Percentiles rank a stretch among this genome's conserved stretches.
phyloP scores from a whole-genome alignment of 2,888 invertebrate species.

The Xestia ashworthii region DNA sequence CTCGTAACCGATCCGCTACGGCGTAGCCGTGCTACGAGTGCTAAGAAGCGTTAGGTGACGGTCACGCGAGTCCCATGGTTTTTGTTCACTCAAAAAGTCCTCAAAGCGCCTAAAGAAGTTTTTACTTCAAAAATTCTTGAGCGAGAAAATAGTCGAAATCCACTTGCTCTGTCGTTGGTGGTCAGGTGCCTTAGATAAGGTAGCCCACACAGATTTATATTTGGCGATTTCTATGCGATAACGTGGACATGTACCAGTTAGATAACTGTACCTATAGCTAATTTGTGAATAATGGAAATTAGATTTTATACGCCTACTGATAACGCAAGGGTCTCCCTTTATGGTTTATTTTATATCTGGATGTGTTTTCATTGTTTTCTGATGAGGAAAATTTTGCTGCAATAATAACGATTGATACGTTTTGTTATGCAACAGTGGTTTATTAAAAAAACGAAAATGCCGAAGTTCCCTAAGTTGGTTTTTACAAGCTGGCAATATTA shows the following conservation, averaged over 20 bases:
- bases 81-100: too few relatives aligned
- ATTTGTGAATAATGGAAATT: slow-evolving; percentile 59
- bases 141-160: not conserved
- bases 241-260: slow-evolving; percentile 63
- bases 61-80: too few relatives aligned
- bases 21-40: too few relatives aligned
- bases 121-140: not conserved
- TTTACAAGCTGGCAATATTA: not conserved
- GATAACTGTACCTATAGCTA: slow-evolving; percentile 46
- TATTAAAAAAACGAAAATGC: not conserved
- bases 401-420: not conserved
- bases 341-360: slow-evolving; percentile 16
- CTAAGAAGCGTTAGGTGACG: too few relatives aligned
- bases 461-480: not conserved
- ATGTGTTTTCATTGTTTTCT: slow-evolving; percentile 13
- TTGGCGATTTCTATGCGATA: slow-evolving; percentile 78
- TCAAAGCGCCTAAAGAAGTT: too few relatives aligned
- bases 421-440: not conserved
- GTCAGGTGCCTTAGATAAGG: slow-evolving; percentile 1
- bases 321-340: slow-evolving; percentile 25
- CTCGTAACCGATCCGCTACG: too few relatives aligned
- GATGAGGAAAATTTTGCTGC: not conserved
- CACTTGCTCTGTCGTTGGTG: not conserved
- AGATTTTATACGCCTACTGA: slow-evolving; percentile 29
- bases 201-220: slow-evolving; percentile 78